Conservation (phyloP, 2,888 invertebrate species). For the Fabriciana adippe region DNA sequence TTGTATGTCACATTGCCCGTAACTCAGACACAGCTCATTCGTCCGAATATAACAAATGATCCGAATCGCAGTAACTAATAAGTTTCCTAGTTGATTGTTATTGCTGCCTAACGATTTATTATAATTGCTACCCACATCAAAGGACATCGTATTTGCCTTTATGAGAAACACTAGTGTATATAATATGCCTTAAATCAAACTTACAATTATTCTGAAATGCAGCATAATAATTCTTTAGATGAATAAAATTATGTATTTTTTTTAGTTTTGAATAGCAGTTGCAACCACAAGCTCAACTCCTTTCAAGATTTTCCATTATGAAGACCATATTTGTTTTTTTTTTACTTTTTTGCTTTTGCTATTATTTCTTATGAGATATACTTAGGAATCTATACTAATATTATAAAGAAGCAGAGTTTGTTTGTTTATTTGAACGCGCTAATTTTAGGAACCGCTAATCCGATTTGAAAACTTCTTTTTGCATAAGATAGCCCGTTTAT, state of each 20-base stretch:
- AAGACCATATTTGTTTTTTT: too few species aligned
- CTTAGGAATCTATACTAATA: too few species aligned
- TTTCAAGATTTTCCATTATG: too few species aligned
- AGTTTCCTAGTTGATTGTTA: constrained; percentile 70
- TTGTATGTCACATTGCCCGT: constrained; percentile 1
- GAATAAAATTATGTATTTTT: neutral
- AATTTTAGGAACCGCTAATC: too few species aligned
- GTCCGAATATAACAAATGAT: constrained; percentile 54
- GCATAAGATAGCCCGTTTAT: too few species aligned
- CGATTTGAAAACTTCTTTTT: too few species aligned
- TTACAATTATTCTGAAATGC: constrained; percentile 9
- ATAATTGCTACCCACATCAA: constrained; percentile 37
- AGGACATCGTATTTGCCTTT: constrained; percentile 29
- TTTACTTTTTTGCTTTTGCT: too few species aligned
- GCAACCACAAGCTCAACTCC: neutral
- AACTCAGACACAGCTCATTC: constrained; percentile 29
- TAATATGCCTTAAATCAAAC: constrained; percentile 5
- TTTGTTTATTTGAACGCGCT: too few species aligned
- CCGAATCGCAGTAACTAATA: constrained; percentile 51
- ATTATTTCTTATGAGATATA: too few species aligned
- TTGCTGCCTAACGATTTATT: constrained; percentile 50
- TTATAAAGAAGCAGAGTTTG: too few species aligned
- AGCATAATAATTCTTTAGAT: neutral
- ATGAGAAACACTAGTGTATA: constrained; percentile 25
- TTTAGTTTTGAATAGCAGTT: neutral